These are phyloP conservation scores for Zeuzera pyrina DNA, from an alignment of 2,888 invertebrate genomes.

Conservation along the genomic window DNA sequence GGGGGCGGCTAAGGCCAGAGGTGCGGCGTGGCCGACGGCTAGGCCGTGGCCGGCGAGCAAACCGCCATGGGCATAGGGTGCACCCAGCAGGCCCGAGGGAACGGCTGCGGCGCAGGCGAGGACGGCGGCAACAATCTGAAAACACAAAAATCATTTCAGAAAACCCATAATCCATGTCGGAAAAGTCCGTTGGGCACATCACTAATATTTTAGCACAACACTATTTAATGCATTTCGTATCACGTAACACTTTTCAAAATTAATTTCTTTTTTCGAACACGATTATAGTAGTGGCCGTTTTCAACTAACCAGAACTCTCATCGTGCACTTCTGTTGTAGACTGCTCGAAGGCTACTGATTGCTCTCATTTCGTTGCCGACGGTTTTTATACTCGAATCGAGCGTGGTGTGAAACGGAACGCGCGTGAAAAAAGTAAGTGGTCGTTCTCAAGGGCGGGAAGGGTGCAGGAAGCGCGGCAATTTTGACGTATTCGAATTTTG, in stretches of 20 bases:
- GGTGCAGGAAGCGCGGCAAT: constrained; percentile 60
- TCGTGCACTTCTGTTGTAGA: constrained; percentile 70
- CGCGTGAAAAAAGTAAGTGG: constrained; percentile 64
- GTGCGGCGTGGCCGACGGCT: constrained; percentile 17
- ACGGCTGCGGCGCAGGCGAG: constrained; percentile 26
- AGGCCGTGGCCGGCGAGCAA: constrained; percentile 35
- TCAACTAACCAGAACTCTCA: constrained; percentile 68
- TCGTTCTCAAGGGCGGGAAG: constrained; percentile 62
- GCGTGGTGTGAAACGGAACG: constrained; percentile 50
- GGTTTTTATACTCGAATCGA: constrained; percentile 53
- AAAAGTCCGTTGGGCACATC: constrained; percentile 1
- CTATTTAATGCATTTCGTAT: constrained; percentile 15
- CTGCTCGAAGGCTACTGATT: constrained; percentile 71
- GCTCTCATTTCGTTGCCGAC: constrained; percentile 49
- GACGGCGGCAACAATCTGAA: constrained; percentile 72
- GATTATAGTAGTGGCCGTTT: constrained; percentile 2
- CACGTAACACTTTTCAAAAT: constrained; percentile 11
- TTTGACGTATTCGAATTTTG: constrained; percentile 43
- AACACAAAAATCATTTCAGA: constrained; percentile 26
- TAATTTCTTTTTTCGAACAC: constrained; percentile 5
- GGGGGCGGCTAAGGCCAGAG: constrained; percentile 30
- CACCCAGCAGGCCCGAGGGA: constrained; percentile 27
- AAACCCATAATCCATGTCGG: not conserved
- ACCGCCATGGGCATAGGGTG: constrained; percentile 39
- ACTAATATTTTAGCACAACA: constrained; percentile 8